These are phyloP conservation scores for Drosophila tripunctata DNA, from an alignment of 2,888 invertebrate species.

Conservation along the genomic window DNA sequence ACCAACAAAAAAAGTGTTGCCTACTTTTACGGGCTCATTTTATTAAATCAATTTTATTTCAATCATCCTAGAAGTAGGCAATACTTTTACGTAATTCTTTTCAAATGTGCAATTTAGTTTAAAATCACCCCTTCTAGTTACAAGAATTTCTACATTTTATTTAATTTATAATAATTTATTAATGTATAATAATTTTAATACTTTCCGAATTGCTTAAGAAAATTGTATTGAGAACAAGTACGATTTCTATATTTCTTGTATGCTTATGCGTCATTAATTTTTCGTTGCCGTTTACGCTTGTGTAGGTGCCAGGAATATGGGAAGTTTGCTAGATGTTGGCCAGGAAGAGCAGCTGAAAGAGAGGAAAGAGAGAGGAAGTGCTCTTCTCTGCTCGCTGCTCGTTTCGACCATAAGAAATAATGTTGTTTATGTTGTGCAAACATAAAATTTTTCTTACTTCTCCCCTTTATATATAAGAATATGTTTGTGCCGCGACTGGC, in stretches of 20 bases:
- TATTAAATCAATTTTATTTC: too few relatives aligned
- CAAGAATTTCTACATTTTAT: too few relatives aligned
- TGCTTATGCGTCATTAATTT: conserved; percentile 74
- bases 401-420: conserved; percentile 73
- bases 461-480: conserved; percentile 43
- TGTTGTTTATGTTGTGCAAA: conserved; percentile 79
- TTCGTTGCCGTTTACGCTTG: conserved; percentile 59
- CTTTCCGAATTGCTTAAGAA: neutral
- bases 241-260: conserved; percentile 45
- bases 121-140: neutral
- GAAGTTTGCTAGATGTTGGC: conserved; percentile 7
- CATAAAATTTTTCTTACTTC: conserved; percentile 63
- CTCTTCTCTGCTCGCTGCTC: conserved; percentile 30
- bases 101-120: too few relatives aligned
- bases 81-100: too few relatives aligned
- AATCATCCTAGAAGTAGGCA: too few relatives aligned
- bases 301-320: conserved; percentile 54
- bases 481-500: conserved; percentile 27
- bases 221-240: conserved; percentile 3
- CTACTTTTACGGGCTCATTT: too few relatives aligned
- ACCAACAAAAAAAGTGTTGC: too few relatives aligned
- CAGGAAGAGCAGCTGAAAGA: neutral
- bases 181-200: neutral
- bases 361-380: neutral
- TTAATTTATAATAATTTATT: neutral